Percentiles rank a stretch among this genome's conserved stretches.
phyloP scores from a whole-genome alignment of 1,140 invertebrate species.

The Drosophila carrolli region DNA sequence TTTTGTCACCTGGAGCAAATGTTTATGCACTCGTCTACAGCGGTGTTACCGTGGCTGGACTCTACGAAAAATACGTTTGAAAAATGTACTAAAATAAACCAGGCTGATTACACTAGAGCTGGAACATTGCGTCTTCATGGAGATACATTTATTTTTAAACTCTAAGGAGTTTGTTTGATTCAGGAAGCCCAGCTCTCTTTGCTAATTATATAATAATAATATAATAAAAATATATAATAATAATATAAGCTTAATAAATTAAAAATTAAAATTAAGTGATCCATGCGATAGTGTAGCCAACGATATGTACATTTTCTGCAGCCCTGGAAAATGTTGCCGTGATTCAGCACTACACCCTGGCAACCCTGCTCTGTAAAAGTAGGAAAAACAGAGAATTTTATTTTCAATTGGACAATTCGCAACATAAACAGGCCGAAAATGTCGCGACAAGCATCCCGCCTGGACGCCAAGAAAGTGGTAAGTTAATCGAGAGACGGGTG shows the following conservation, averaged over 20 bases:
- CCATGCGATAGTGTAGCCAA: neutral
- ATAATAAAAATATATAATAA: no score
- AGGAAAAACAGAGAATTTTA: slow-evolving; percentile 21
- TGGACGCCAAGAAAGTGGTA: slow-evolving; percentile 86
- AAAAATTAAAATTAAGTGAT: neutral
- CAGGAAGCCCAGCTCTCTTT: no score
- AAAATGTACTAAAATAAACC: neutral
- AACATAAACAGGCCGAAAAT: slow-evolving; percentile 54
- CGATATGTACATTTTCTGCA: neutral
- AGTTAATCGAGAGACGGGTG: slow-evolving; percentile 52
- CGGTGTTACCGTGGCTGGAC: slow-evolving; percentile 29
- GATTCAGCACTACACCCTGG: slow-evolving; percentile 1
- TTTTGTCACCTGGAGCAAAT: slow-evolving; percentile 51
- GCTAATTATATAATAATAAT: no score
- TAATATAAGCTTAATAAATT: no score
- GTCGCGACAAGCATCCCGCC: slow-evolving; percentile 78
- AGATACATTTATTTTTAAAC: no score
- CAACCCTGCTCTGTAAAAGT: slow-evolving; percentile 29
- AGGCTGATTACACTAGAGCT: no score
- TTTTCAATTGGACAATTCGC: slow-evolving; percentile 24
- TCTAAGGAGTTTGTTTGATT: no score
- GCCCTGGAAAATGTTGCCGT: neutral
- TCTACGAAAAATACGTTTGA: neutral
- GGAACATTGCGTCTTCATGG: no score
- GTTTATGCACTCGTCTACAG: slow-evolving; percentile 52